Conservation (phyloP, 1,140 invertebrate species). For the Bathynomus jamesi region DNA sequence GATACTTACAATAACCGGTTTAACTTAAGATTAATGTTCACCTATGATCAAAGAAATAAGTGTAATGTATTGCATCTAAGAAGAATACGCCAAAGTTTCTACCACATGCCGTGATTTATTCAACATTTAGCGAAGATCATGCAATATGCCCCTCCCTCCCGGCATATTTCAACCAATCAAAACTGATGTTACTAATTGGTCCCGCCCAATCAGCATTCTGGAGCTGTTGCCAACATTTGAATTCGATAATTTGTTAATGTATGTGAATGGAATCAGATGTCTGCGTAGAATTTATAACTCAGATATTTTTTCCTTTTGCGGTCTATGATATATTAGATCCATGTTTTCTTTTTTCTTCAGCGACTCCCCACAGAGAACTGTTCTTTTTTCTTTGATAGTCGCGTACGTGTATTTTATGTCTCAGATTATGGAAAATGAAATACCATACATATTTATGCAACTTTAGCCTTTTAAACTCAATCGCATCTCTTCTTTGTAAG, state of each 20-base stretch:
- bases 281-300: not conserved
- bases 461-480: not conserved
- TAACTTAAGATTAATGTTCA: not conserved
- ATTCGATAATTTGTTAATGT: not conserved
- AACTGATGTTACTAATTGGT: not conserved
- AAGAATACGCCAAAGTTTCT: not conserved
- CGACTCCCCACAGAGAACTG: not conserved
- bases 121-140: not conserved
- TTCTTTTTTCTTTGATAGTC: not conserved
- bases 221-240: not conserved
- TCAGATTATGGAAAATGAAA: not conserved
- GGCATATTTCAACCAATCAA: not conserved
- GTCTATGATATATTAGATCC: not conserved
- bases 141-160: not conserved
- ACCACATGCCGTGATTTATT: not conserved
- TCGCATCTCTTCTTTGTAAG: not conserved
- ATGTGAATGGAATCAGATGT: not conserved
- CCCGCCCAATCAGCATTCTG: not conserved
- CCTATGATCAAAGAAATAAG: slow-evolving; percentile 1
- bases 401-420: not conserved
- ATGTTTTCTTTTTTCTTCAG: not conserved
- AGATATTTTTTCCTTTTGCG: not conserved
- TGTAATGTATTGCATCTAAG: not conserved
- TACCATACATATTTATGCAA: not conserved
- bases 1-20: slow-evolving; percentile 1